Evolutionary conservation across 2,888 invertebrate genomes (phyloP).

Genomic region (Erebia epiphron): DNA sequence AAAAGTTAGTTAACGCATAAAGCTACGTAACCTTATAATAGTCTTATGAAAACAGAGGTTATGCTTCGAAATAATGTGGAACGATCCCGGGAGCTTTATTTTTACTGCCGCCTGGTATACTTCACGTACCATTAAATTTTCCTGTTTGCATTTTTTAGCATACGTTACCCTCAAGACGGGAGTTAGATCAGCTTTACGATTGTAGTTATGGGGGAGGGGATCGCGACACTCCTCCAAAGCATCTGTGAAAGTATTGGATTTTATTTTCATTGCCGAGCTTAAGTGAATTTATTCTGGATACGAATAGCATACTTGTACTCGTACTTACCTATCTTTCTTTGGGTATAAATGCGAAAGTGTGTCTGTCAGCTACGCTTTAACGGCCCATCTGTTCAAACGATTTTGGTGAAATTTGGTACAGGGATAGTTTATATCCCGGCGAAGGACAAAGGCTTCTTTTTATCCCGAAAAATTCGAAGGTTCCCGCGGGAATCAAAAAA

Average conservation of each 20-base stretch:
- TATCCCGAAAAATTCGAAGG: no score
- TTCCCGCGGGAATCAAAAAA: no score
- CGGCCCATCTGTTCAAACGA: no score
- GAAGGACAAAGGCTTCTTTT: no score
- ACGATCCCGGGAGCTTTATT: slow-evolving; percentile 69
- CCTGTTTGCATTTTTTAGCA: slow-evolving; percentile 83
- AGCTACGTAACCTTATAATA: slow-evolving; percentile 13
- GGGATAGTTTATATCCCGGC: no score
- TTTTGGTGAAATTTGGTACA: no score
- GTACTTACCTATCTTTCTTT: not conserved
- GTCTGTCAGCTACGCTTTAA: no score
- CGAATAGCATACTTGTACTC: not conserved
- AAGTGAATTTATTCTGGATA: slow-evolving; percentile 28
- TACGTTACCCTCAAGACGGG: slow-evolving; percentile 72
- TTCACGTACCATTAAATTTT: slow-evolving; percentile 82
- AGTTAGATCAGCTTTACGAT: slow-evolving; percentile 67
- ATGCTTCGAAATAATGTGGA: slow-evolving; percentile 57
- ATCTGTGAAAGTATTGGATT: slow-evolving; percentile 54
- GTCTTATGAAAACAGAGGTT: slow-evolving; percentile 49
- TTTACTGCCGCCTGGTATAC: slow-evolving; percentile 63
- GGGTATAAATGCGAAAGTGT: no score
- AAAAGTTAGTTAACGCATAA: slow-evolving; percentile 11
- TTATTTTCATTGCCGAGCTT: slow-evolving; percentile 43
- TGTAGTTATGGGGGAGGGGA: slow-evolving; percentile 68
- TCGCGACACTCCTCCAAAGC: slow-evolving; percentile 43